These are phyloP conservation scores for Nestor notabilis DNA, from an alignment of 2,113 vertebrate genomes.

Conservation along the genomic window DNA sequence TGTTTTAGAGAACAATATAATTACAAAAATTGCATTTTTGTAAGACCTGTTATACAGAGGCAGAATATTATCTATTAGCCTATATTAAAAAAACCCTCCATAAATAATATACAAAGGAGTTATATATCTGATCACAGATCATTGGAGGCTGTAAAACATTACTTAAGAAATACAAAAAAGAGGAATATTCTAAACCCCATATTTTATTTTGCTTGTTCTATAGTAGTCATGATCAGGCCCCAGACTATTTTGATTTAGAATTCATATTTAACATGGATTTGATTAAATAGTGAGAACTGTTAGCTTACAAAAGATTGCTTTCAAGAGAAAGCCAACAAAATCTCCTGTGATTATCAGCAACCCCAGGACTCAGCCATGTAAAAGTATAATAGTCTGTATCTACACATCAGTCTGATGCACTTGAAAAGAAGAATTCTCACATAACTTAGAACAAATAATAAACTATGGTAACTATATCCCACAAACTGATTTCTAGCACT, in stretches of 20 bases:
- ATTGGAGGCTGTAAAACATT: not conserved
- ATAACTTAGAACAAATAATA: not conserved
- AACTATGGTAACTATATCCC: not conserved
- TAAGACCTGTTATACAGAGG: not conserved
- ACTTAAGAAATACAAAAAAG: not conserved
- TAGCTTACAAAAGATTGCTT: not conserved
- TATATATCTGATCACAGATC: not conserved
- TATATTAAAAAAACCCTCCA: not conserved
- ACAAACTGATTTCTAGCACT: not conserved
- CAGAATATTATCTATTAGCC: not conserved
- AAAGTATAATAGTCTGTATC: not conserved
- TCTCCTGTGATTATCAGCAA: not conserved
- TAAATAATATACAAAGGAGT: not conserved
- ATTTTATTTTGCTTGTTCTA: not conserved
- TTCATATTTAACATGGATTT: not conserved
- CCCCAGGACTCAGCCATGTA: not conserved
- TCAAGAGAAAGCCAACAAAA: not conserved
- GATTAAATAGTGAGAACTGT: not conserved
- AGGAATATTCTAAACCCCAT: not conserved
- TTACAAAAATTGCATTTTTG: not conserved
- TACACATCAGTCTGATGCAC: not conserved
- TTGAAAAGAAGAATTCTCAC: not conserved
- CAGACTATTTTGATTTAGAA: not conserved
- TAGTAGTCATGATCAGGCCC: not conserved
- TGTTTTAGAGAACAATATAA: not conserved